A percentile compares a stretch with the other conserved stretches of the same genome.
Evolutionary conservation across 2,113 vertebrate genomes (phyloP).

Genomic region (Phyllostomus hastatus): DNA sequence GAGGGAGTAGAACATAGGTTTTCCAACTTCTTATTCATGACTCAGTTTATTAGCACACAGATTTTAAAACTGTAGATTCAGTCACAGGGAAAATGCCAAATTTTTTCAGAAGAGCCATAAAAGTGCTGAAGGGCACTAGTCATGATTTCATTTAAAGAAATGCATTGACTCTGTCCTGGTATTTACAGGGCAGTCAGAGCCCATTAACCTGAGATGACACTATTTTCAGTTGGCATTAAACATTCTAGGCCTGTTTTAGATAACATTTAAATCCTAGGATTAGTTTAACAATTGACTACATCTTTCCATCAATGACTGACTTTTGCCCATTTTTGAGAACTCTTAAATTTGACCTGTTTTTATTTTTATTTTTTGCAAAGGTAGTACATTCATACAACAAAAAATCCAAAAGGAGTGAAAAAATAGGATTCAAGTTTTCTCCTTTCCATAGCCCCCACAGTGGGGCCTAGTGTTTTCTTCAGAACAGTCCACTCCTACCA

Average conservation of each 20-base stretch:
- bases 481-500: background rate
- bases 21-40: background rate
- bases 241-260: background rate
- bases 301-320: background rate
- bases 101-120: background rate
- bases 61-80: slow-evolving; percentile 14
- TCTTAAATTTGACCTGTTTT: background rate
- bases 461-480: background rate
- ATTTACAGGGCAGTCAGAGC: slow-evolving; percentile 16
- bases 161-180: background rate
- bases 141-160: slow-evolving; percentile 37
- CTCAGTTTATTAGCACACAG: background rate
- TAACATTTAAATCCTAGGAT: slow-evolving; percentile 26
- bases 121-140: background rate
- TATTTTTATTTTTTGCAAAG: background rate
- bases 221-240: slow-evolving; percentile 60
- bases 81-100: background rate
- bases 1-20: background rate
- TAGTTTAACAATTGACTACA: background rate
- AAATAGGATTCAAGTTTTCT: background rate
- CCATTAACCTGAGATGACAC: slow-evolving; percentile 32
- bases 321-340: background rate
- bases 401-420: background rate
- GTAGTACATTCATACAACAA: background rate
- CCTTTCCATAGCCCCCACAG: background rate